Conservation (phyloP, 2,888 invertebrate genomes). For the Drosophila diplacantha region DNA sequence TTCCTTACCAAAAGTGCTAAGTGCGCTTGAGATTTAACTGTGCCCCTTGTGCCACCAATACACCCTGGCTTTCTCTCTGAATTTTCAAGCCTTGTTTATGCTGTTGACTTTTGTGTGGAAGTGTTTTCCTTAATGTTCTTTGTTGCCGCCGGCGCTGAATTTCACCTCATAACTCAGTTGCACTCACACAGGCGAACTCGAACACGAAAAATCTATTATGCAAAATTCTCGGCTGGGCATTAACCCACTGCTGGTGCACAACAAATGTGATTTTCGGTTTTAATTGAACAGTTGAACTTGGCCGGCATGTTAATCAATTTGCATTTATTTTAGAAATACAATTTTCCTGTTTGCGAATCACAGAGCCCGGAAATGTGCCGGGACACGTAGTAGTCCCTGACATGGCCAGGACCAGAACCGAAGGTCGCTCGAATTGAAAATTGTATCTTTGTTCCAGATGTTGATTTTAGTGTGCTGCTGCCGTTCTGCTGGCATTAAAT, state of each 20-base stretch:
- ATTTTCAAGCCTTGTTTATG: conserved; percentile 50
- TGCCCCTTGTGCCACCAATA: background rate
- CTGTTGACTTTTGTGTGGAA: conserved; percentile 61
- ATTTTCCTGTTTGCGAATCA: conserved; percentile 27
- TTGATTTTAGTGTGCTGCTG: conserved; percentile 22
- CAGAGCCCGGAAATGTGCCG: conserved; percentile 21
- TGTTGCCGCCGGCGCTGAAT: conserved; percentile 32
- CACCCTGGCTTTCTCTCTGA: background rate
- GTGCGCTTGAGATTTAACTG: conserved; percentile 52
- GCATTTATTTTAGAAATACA: conserved; percentile 34
- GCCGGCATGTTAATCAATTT: conserved; percentile 27
- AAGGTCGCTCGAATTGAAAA: conserved; percentile 29
- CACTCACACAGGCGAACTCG: conserved; percentile 6
- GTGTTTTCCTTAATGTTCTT: conserved; percentile 53
- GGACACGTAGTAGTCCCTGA: conserved; percentile 22
- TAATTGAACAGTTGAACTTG: conserved; percentile 34
- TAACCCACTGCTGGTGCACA: conserved; percentile 41
- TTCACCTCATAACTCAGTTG: conserved; percentile 48
- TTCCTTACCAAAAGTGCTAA: conserved; percentile 49
- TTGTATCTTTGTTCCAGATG: conserved; percentile 34
- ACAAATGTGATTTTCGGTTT: conserved; percentile 28
- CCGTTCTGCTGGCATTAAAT: conserved; percentile 27
- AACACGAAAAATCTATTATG: conserved; percentile 46
- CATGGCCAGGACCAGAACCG: conserved; percentile 18
- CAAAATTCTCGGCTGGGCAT: conserved; percentile 30